Base-by-base conservation (phyloP, 1,140 invertebrate genomes). In the Panagrolaimus sp. region DNA sequence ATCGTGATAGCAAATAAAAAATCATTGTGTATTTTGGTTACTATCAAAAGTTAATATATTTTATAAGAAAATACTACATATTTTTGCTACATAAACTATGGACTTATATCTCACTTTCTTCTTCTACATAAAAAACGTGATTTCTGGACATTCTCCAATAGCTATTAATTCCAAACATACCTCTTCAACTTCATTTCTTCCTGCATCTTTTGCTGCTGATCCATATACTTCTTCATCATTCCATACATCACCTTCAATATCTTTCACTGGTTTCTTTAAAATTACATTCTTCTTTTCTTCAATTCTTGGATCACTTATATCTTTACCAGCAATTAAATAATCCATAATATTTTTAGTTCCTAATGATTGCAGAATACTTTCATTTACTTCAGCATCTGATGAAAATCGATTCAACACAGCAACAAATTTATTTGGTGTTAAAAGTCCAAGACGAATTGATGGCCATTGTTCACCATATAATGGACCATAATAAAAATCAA, bases 401-500 rank as follows among this genome's bases (percentile, higher is more conserved):
- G 73, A 76, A 43, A 72, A 76, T 27, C 78, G 79, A 68, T 82
- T 82, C 27, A 79, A 51, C 20, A 82, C 72, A 9, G 81, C 80
- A 25, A 83, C 65, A 65, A 75, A 82, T 65, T 96, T 97, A 65
- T 89, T 88, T 61, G 89, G 86, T 2, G 88, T 88, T 1, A 96
- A 83, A 1, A 98, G 79, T 0, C 90, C 92, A 9, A 90, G 84
- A 76, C 91, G 87, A 72, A 97, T 91, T 9, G 89, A 87, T 5
- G 87, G 86, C 95, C 95, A 98, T 72, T 87, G 82, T 25, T 87
- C 83, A 25, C 88, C 88, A 85, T 90, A 95, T n/a, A 92, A 82
- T 4, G 84, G 87, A n/a, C 88, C 89, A 42, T 88, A 87, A 82
- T 97, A 97, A 82, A 96, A 95, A 84, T 98, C 93, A 84, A 96